Evolutionary conservation across 2,888 invertebrate species (phyloP).

Genomic region (Rhagium mordax): DNA sequence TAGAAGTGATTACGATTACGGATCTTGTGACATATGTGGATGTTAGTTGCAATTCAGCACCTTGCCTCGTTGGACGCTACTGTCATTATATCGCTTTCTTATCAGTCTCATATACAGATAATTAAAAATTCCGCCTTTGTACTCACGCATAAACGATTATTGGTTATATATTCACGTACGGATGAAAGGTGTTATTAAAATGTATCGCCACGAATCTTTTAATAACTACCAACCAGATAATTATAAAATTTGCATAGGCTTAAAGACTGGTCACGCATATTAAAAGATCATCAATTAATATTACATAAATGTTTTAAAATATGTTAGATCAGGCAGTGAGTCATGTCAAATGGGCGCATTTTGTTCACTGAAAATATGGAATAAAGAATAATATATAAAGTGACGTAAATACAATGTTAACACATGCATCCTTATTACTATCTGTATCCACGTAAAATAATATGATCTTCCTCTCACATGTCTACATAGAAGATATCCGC

Average conservation of each 20-base stretch:
- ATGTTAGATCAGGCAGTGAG: too few relatives aligned
- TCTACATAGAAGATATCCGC: too few relatives aligned
- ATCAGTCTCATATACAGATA: background rate
- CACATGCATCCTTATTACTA: too few relatives aligned
- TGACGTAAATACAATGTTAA: too few relatives aligned
- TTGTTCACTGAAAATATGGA: too few relatives aligned
- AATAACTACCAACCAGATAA: background rate
- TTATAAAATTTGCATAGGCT: conserved; percentile 15
- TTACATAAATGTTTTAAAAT: background rate
- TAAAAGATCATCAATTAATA: background rate
- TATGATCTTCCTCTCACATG: too few relatives aligned
- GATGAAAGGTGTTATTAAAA: conserved; percentile 23
- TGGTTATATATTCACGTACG: conserved; percentile 9
- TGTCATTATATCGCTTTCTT: conserved; percentile 12
- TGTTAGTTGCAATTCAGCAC: too few relatives aligned
- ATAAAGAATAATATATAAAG: too few relatives aligned
- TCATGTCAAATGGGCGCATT: too few relatives aligned
- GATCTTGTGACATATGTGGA: too few relatives aligned
- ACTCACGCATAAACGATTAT: conserved; percentile 9
- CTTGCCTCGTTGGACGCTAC: background rate
- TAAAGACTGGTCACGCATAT: background rate
- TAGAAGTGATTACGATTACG: too few relatives aligned
- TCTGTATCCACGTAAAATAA: too few relatives aligned
- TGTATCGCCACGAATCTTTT: conserved; percentile 18
- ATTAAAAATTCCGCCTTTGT: conserved; percentile 7